Evolutionary conservation across 2,797 vertebrate genomes (phyloP), one percentile per base, ranked within the genome.

Genomic region (Microctenopoma stevenorrisi): DNA sequence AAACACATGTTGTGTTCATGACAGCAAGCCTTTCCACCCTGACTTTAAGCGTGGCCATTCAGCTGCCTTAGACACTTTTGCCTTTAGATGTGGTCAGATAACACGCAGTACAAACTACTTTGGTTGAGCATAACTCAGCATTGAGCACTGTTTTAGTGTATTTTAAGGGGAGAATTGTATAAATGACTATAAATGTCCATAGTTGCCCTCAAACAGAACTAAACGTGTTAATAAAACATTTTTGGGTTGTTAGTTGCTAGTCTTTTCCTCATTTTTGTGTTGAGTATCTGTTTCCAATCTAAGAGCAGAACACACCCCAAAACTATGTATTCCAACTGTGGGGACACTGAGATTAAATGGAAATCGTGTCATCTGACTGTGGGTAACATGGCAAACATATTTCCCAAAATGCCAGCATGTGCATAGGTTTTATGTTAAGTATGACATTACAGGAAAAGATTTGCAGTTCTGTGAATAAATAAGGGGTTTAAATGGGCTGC

Each of bases 381-480:
- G 33, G 64, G 28, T 76, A 52, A 67, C 64, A 79, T 60, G 73
- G 69, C 74, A 78, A 78, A 81, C 72, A 79, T 50, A 69, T 82
- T 72, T 79, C 64, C 64, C 74, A 56, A 63, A 70, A 79, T 69
- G 59, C 64, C 76, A 69, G 53, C 64, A 64, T 78, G 70, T 66
- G 72, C 59, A 73, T 56, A 72, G 59, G 74, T 76, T 77, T 79
- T 43, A 77, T 72, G 79, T 83, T 77, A 72, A 42, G 66, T 67
- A 64, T 80, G 82, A 83, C 80, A 72, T 54, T 60, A 81, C 74
- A 80, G 78, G 66, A 85, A 87, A 77, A 72, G 65, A 83, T 79
- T 75, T 60, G 40, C 69, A 66, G 72, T 70, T 77, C 58, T 61
- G 65, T 62, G 76, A 76, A 86, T 84, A 83, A 90, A 87, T 78